Evolutionary conservation across 2,113 vertebrate species (phyloP).

Genomic region (Alces alces): DNA sequence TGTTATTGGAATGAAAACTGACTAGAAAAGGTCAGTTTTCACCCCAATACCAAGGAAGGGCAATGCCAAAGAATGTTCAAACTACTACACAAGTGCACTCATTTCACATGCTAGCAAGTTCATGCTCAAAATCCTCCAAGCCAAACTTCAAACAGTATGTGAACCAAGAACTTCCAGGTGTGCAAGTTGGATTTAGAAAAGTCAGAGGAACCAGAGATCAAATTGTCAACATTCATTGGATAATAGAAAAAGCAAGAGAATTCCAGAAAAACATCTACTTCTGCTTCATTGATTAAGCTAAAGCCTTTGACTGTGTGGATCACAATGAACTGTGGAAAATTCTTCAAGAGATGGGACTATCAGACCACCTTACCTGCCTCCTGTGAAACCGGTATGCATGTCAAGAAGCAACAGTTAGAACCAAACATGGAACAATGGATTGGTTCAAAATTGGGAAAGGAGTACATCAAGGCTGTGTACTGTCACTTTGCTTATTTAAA

Average conservation of each 20-base stretch:
- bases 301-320: background rate
- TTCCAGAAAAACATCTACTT: background rate
- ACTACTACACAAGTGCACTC: background rate
- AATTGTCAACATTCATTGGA: background rate
- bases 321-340: background rate
- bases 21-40: background rate
- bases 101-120: background rate
- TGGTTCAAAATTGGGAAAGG: background rate
- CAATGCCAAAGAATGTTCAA: background rate
- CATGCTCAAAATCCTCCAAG: background rate
- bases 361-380: background rate
- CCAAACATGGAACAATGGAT: background rate
- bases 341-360: background rate
- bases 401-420: background rate
- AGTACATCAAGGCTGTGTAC: background rate
- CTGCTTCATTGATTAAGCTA: background rate
- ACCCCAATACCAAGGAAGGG: background rate
- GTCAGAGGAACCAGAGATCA: background rate
- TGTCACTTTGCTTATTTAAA: background rate
- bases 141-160: background rate
- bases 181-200: background rate
- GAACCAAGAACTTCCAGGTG: background rate
- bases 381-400: background rate
- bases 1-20: background rate
- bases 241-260: background rate